Percentiles rank a stretch among this genome's conserved stretches.
Evolutionary conservation across 1,140 invertebrate genomes (phyloP).

Genomic region (Camponotus vicinus): DNA sequence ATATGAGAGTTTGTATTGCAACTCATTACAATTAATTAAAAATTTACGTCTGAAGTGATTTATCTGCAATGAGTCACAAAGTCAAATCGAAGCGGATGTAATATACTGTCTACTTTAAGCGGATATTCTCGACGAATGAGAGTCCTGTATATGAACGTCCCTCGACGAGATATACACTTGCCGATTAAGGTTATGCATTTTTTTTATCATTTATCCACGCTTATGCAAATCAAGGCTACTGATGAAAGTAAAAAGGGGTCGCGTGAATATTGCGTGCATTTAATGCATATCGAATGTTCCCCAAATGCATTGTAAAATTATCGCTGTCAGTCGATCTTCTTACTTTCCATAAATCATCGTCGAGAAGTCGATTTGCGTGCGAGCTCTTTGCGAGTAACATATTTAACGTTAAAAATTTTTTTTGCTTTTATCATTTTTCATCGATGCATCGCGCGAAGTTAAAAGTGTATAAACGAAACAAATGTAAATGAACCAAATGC

Average conservation of each 20-base stretch:
- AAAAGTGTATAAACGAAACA: conserved; percentile 6
- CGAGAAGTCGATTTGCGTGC: neutral
- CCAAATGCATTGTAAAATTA: conserved; percentile 17
- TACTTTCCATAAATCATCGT: neutral
- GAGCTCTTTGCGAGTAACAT: neutral
- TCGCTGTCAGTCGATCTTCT: neutral
- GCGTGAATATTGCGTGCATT: neutral
- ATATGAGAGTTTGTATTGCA: neutral
- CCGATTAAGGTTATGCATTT: conserved; percentile 37
- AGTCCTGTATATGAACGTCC: neutral
- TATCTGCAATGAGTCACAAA: neutral
- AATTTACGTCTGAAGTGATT: neutral
- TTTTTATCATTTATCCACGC: conserved; percentile 20
- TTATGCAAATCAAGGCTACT: conserved; percentile 26
- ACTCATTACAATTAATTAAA: conserved; percentile 5
- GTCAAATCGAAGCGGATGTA: conserved; percentile 1
- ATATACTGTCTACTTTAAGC: conserved; percentile 19
- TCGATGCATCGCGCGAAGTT: neutral
- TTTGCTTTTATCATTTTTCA: conserved; percentile 16
- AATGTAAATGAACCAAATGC: conserved; percentile 5
- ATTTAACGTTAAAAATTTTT: conserved; percentile 14
- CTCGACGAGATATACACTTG: neutral
- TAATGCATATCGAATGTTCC: neutral
- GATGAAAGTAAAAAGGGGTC: conserved; percentile 12
- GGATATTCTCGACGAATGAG: neutral